A percentile compares a stretch with the other conserved stretches of the same genome.
phyloP scores from a whole-genome alignment of 2,113 vertebrate genomes.

The Meriones unguiculatus region DNA sequence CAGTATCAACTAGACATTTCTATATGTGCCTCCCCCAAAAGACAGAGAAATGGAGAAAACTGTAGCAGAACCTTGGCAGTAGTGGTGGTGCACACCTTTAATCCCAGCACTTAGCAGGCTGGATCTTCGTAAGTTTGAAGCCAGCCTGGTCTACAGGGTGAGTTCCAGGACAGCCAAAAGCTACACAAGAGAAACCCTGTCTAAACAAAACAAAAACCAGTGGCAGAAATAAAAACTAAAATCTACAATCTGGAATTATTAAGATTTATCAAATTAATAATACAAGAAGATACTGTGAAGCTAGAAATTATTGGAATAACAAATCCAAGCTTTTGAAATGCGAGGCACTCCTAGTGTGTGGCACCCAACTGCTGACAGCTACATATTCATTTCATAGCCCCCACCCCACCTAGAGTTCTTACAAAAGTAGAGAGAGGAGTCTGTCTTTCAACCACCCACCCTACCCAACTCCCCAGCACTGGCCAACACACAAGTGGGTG shows the following conservation, averaged over 20 bases:
- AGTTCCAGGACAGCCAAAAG: too few relatives aligned
- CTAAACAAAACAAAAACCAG: neutral
- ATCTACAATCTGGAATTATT: neutral
- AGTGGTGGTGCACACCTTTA: too few relatives aligned
- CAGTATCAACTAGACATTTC: neutral
- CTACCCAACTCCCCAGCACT: neutral
- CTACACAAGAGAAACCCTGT: too few relatives aligned
- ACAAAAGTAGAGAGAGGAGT: neutral
- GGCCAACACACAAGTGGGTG: neutral
- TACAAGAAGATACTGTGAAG: neutral
- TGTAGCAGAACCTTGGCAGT: too few relatives aligned
- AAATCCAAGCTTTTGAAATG: neutral
- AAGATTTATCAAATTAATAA: neutral
- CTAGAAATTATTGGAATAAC: neutral
- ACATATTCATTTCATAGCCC: neutral
- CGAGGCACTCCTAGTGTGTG: neutral
- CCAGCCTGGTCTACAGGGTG: too few relatives aligned
- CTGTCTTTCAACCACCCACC: neutral
- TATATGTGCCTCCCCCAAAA: neutral
- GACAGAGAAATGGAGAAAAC: neutral
- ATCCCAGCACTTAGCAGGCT: too few relatives aligned
- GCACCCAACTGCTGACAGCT: neutral
- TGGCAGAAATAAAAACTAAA: neutral
- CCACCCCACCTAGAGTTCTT: neutral
- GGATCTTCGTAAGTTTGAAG: too few relatives aligned